phyloP scores from a whole-genome alignment of 2,888 invertebrate species.

The Polyommatus icarus region DNA sequence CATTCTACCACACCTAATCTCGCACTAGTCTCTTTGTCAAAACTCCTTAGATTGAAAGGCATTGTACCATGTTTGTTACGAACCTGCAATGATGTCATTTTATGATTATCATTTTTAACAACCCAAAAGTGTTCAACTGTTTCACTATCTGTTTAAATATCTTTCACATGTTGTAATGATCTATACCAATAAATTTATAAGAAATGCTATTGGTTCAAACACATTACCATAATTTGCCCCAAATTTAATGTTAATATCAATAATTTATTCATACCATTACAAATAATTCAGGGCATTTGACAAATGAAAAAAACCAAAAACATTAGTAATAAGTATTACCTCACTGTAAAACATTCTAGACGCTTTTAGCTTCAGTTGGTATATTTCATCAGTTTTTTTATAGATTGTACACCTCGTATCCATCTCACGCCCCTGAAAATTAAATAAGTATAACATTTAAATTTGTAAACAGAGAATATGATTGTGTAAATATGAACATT shows the following conservation, averaged over 20 bases:
- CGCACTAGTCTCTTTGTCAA: conserved; percentile 98
- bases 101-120: conserved; percentile 13
- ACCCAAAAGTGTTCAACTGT: neutral
- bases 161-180: conserved; percentile 49
- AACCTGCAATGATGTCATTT: conserved; percentile 67
- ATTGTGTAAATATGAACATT: neutral
- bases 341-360: conserved; percentile 95
- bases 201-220: conserved; percentile 53
- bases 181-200: conserved; percentile 51
- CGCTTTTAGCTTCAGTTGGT: conserved; percentile 98
- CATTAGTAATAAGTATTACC: conserved; percentile 57
- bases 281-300: conserved; percentile 33
- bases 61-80: conserved; percentile 96
- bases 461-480: neutral
- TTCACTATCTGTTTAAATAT: neutral
- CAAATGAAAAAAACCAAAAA: neutral
- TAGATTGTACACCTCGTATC: conserved; percentile 98
- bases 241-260: conserved; percentile 42
- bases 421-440: conserved; percentile 89
- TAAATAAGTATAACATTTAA: conserved; percentile 33
- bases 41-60: conserved; percentile 97
- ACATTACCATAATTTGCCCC: conserved; percentile 52
- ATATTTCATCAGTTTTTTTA: conserved; percentile 98
- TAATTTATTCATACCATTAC: conserved; percentile 35
- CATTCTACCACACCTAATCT: conserved; percentile 99